A percentile compares a stretch with the other conserved stretches of the same genome.
Conservation (phyloP, 1,140 invertebrate genomes). For the Cylas formicarius region DNA sequence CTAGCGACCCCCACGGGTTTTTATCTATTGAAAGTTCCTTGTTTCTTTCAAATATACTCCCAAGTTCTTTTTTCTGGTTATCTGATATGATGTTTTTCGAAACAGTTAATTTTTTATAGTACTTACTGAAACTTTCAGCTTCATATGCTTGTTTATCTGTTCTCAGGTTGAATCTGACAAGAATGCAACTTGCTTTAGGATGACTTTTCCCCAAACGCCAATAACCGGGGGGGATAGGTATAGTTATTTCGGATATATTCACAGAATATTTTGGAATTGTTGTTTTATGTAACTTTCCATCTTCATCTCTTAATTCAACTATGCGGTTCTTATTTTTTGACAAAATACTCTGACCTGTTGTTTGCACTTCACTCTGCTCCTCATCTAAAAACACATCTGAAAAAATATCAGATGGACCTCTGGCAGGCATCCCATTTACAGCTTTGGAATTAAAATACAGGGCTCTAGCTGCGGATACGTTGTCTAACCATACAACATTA, state of each 20-base stretch:
- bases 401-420: constrained; percentile 29
- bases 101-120: constrained; percentile 56
- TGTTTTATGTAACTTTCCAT: constrained; percentile 31
- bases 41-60: constrained; percentile 43
- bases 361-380: constrained; percentile 36
- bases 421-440: constrained; percentile 43
- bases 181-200: constrained; percentile 57
- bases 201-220: constrained; percentile 64
- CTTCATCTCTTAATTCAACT: constrained; percentile 35
- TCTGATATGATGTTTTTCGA: constrained; percentile 15
- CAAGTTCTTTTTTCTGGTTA: constrained; percentile 46
- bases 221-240: constrained; percentile 59
- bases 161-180: constrained; percentile 66
- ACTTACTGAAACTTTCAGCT: constrained; percentile 55
- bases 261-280: constrained; percentile 35
- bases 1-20: constrained; percentile 68
- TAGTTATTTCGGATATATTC: constrained; percentile 45
- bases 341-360: constrained; percentile 38
- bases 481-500: constrained; percentile 73
- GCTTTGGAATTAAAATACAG: constrained; percentile 52
- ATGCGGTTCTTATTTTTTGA: constrained; percentile 33
- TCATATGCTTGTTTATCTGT: constrained; percentile 55
- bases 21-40: constrained; percentile 45
- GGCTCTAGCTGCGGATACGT: constrained; percentile 62
- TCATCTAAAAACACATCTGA: constrained; percentile 43